Evolutionary conservation across 2,888 invertebrate species (phyloP).

Genomic region (Achlya flavicornis): DNA sequence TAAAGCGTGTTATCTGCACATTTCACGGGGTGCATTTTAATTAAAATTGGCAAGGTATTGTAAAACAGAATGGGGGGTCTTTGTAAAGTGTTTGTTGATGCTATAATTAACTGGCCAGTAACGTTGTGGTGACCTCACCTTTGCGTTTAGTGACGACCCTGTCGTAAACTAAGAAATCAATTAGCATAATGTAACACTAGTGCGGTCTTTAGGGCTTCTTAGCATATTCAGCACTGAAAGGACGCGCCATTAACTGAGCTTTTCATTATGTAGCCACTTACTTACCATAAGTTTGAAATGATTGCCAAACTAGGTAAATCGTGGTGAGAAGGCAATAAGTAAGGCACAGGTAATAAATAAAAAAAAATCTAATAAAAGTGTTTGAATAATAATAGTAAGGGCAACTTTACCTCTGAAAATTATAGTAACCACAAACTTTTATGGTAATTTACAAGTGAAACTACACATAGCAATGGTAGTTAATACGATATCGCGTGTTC

Average conservation of each 20-base stretch:
- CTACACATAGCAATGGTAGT: not conserved
- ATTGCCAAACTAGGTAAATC: not conserved
- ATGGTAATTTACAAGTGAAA: not conserved
- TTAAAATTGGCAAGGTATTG: slow-evolving; percentile 58
- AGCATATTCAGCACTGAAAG: slow-evolving; percentile 7
- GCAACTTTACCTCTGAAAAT: not conserved
- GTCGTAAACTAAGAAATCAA: slow-evolving; percentile 62
- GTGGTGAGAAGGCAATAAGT: too few relatives aligned
- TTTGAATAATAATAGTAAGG: not conserved
- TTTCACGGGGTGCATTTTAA: slow-evolving; percentile 49
- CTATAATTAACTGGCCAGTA: slow-evolving; percentile 57
- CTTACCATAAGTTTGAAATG: not conserved
- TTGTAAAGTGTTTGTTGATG: slow-evolving; percentile 52
- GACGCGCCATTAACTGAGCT: slow-evolving; percentile 16
- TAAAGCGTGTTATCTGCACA: slow-evolving; percentile 18
- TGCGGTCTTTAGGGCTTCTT: slow-evolving; percentile 24
- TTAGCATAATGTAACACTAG: slow-evolving; percentile 60
- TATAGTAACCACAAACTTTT: not conserved
- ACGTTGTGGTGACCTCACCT: slow-evolving; percentile 51
- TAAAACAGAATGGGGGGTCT: slow-evolving; percentile 49
- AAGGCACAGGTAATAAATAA: too few relatives aligned
- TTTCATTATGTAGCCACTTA: slow-evolving; percentile 21
- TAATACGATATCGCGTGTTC: slow-evolving; percentile 6
- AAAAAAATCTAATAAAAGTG: too few relatives aligned
- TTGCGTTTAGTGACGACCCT: slow-evolving; percentile 46